These are phyloP conservation scores for Hypanus sabinus DNA, from an alignment of 2,113 vertebrate species.

Conservation along the genomic window DNA sequence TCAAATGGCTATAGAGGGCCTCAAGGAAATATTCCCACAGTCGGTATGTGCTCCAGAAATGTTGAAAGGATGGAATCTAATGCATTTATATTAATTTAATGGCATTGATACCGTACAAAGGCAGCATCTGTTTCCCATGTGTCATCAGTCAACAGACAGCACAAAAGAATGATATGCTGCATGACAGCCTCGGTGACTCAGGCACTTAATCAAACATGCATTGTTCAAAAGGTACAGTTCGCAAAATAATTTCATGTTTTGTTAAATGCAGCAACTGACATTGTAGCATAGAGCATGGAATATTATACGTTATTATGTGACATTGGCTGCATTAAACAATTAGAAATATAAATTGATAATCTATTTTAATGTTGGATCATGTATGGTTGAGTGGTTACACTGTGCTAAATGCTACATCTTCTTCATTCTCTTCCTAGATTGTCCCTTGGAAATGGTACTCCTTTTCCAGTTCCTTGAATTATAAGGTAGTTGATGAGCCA, in stretches of 20 bases:
- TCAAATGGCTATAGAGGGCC: conserved; percentile 13
- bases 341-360: neutral
- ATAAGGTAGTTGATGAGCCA: no score
- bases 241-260: neutral
- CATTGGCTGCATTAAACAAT: neutral
- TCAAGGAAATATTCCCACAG: conserved; percentile 31
- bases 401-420: neutral
- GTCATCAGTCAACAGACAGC: neutral
- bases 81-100: conserved; percentile 26
- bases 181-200: neutral
- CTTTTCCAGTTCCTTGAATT: no score
- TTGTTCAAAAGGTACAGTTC: neutral
- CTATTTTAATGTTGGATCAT: no score
- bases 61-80: conserved; percentile 30
- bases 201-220: neutral
- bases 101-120: neutral
- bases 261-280: neutral
- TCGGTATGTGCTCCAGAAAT: neutral
- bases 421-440: no score
- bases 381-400: neutral
- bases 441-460: no score
- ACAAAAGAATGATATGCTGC: neutral
- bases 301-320: neutral
- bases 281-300: neutral
- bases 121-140: conserved; percentile 22